Base-by-base conservation (phyloP, 1,140 invertebrate genomes). In the Heliconius hewitsoni region DNA sequence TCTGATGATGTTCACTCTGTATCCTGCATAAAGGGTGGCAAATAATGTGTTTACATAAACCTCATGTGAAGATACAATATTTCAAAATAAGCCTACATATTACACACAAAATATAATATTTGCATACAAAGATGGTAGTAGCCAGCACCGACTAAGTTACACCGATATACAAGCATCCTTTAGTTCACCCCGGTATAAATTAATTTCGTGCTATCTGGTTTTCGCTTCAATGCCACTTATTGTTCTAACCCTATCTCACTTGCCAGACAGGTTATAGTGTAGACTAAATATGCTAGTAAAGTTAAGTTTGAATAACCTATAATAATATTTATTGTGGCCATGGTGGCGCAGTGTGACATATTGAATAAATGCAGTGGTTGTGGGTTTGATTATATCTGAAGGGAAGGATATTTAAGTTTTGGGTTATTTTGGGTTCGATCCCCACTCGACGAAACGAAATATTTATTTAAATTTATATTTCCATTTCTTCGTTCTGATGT, bases 221-320 rank as follows among this genome's bases (percentile, higher is more conserved):
- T 77, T 86, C 87, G 81, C 83, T 85, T 83, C 85, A 84, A 77
- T 82, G 84, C 71, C 79, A 78, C 75, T 82, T 83, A 86, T 88
- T 88, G 87, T 88, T 27, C 80, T 70, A 75, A 75, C 73, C 81
- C 78, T 86, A 86, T 87, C 83, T 76, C 50, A 42, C 3, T 55
- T 19, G 19, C 23, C 76, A 72, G 34, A 60, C 76, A 77, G 46
- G 76, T 37, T 37, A 8, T 72, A 39, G 30, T 60, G 50, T 71
- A 74, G 57, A 79, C 42, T 50, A 66, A 19, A 55, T 66, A 27
- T 27, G n/a, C n/a, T 70, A 70, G 9, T 37, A 37, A 37, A 37
- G 34, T 70, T 46, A 46, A 11, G 23, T 70, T 13, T 34, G 2
- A 70, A 23, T 70, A 34, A n/a, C 60, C 23, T 23, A 23, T 23